Evolutionary conservation across 2,797 vertebrate species (phyloP), one percentile per base, ranked within the genome.

Genomic region (Botia almorhae): DNA sequence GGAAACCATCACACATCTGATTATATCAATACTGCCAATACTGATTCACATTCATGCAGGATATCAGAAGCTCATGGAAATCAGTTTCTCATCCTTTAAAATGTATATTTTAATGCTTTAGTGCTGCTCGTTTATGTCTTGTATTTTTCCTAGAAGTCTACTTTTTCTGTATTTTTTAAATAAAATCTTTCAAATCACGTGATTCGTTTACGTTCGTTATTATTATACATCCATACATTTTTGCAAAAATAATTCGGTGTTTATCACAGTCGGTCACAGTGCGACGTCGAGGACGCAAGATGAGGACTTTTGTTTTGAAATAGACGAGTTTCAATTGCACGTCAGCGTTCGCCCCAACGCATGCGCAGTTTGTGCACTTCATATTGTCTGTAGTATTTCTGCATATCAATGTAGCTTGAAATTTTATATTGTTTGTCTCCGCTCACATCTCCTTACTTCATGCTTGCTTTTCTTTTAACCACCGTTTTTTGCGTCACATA

Each of bases 381-480:
- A 77, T 46, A 46, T 7, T 55, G 2, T 46, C 19, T 72, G 69
- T 53, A 65, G 60, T 65, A 55, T 73, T 26, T 53, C 23, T 21
- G 33, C 19, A 1, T n/a, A 16, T 80, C 48, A 26, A 63, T 84
- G 67, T 72, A 51, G 43, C 19, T 74, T 39, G 5, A 60, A 43
- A 60, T 43, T 39, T 68, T 67, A n/a, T 67, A 26, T 58, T 65
- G 23, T 13, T 55, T 51, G 26, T 16, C 39, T 70, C 70, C 58
- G 61, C 11, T 14, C 69, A 73, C 60, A 21, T 26, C 76, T 69
- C 72, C 67, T 56, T 81, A 82, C 78, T 89, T 87, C 81, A 90
- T 90, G 89, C 79, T 85, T 67, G 84, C 76, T 83, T 79, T 88
- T 21, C 77, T 88, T 67, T 81, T 81, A 39, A 82, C 83, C 74